Evolutionary conservation across 37 sponge, comb jelly and placozoan species (phyloP), one percentile per base, ranked within the genome.

Genomic region (Hexactinellida sp.): DNA sequence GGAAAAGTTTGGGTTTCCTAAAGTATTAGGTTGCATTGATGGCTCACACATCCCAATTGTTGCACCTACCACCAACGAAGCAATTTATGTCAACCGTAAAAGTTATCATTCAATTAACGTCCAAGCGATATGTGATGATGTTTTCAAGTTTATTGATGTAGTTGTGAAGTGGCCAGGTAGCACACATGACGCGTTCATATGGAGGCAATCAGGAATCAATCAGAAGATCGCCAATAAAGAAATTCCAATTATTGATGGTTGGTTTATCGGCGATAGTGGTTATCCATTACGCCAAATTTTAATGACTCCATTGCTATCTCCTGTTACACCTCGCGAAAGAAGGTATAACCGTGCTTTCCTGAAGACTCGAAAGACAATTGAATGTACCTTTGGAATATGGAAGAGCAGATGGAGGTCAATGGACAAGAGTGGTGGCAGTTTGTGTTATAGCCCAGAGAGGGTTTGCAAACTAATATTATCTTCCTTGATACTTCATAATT

Each of bases 111-210:
- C 76, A 7, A 63, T 63, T 63, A 63, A 63, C 34, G 76, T 63
- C 1, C 76, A 63, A 63, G 76, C 76, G 3, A 63, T 63, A 63
- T 63, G 76, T 23, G 76, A 63, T 63, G 76, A 63, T 63, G 30
- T 21, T 21, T 63, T 7, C 34, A 7, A 23, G 19, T 63, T 63
- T 63, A 63, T 63, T 63, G 76, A 63, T 63, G 76, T 23, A 25
- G 76, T 63, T 63, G 76, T 63, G 76, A 63, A 63, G 76, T 63
- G 76, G 76, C 76, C 76, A 32, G 76, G 76, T 7, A 63, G 76
- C 13, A 63, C 76, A 21, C 76, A 63, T 28, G 76, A 63, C 13
- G 34, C 30, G 1, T 63, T 63, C 34, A 63, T 63, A 23, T 63
- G 76, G 76, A 63, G 34, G 13, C 76, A 63, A 63, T 63, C 76